Evolutionary conservation across 2,113 vertebrate species (phyloP).

Genomic region (Eupsittula cactorum): DNA sequence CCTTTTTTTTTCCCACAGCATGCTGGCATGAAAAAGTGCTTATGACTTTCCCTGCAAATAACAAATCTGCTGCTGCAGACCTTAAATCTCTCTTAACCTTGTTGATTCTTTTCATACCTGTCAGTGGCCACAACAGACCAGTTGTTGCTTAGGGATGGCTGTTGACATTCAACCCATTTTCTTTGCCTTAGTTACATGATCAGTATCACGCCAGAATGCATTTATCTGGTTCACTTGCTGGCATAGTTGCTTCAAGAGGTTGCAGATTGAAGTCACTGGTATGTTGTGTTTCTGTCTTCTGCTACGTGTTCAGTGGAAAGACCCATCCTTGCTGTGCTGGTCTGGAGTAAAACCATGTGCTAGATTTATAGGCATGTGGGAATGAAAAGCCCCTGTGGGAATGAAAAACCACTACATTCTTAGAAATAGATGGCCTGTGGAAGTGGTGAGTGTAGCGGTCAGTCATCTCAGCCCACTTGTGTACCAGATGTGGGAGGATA

Average conservation of each 20-base stretch:
- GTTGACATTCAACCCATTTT: neutral
- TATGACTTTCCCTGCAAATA: neutral
- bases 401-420: slow-evolving; percentile 11
- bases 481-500: neutral
- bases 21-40: neutral
- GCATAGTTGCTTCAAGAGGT: neutral
- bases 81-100: neutral
- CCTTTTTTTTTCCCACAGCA: neutral
- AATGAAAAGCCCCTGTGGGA: slow-evolving; percentile 15
- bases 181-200: neutral
- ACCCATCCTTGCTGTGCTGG: neutral
- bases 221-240: neutral
- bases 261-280: neutral
- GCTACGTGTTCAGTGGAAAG: neutral
- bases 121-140: neutral
- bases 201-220: neutral
- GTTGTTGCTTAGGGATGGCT: neutral
- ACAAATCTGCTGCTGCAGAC: neutral
- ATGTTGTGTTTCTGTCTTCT: neutral
- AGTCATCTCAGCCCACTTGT: neutral
- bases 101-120: neutral
- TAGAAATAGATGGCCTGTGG: neutral
- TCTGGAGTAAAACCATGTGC: neutral
- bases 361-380: neutral
- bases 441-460: neutral